Conservation (phyloP, 2,797 vertebrate genomes). For the Pogoniulus pusillus region DNA sequence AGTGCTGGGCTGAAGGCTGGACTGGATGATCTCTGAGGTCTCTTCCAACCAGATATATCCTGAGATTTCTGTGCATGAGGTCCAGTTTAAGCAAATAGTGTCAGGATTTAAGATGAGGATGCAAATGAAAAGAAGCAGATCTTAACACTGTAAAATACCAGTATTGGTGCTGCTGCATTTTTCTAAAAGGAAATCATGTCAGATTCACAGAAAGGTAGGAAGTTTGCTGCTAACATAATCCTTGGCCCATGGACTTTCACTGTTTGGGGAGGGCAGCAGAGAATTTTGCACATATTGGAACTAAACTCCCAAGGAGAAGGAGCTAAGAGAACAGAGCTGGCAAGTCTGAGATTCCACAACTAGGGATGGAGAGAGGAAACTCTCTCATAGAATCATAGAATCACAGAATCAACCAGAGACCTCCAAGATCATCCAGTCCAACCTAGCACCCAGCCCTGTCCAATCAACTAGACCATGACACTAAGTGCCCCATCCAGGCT, state of each 20-base stretch:
- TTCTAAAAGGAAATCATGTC: not conserved
- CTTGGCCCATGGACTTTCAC: not conserved
- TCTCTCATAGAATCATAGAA: no score
- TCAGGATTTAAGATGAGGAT: not conserved
- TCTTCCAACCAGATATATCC: no score
- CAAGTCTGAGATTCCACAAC: not conserved
- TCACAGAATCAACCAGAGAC: no score
- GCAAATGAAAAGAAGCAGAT: not conserved
- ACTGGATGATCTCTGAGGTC: no score
- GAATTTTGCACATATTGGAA: not conserved
- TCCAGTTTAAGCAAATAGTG: not conserved
- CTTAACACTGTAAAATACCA: not conserved
- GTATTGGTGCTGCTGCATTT: not conserved
- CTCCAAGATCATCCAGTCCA: no score
- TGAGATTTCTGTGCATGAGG: not conserved
- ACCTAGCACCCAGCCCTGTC: no score
- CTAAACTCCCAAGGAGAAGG: not conserved
- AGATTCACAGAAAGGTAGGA: not conserved
- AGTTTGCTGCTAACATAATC: not conserved
- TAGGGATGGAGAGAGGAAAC: not conserved
- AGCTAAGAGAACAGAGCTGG: not conserved
- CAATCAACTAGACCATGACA: no score
- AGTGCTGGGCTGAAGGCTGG: no score
- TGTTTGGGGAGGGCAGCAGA: not conserved
- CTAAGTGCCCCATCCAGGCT: no score